Conservation (phyloP, 1,140 invertebrate species). For the Cydia amplana region DNA sequence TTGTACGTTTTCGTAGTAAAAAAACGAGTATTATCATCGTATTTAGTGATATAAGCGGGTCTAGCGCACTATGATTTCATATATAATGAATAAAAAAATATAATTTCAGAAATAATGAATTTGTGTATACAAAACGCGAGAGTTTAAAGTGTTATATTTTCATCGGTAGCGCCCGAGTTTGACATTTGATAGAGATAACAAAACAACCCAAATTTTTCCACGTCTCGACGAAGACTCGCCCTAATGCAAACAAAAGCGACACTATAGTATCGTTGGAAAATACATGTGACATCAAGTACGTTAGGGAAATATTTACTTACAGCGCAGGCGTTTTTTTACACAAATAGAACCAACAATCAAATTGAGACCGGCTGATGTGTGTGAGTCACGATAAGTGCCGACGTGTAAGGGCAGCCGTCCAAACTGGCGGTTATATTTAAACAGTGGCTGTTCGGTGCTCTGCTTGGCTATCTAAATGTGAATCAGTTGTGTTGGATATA, state of each 20-base stretch:
- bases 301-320: background rate
- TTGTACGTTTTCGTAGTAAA: too few relatives aligned
- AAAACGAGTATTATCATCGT: background rate
- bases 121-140: too few relatives aligned
- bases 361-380: constrained; percentile 2
- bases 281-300: background rate
- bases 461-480: background rate
- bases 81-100: too few relatives aligned
- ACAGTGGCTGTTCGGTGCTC: constrained; percentile 1
- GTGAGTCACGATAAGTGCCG: constrained; percentile 21
- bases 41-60: too few relatives aligned
- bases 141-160: background rate
- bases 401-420: constrained; percentile 25
- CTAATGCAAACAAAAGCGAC: background rate
- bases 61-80: too few relatives aligned
- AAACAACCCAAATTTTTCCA: background rate
- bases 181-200: background rate
- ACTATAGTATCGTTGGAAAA: background rate
- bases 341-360: constrained; percentile 13
- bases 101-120: too few relatives aligned
- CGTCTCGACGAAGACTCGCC: background rate
- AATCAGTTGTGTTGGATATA: background rate
- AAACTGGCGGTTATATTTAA: constrained; percentile 30
- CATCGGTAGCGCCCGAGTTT: background rate
- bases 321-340: constrained; percentile 2